Percentiles rank a stretch among this genome's conserved stretches.
Evolutionary conservation across 2,888 invertebrate species (phyloP).

Genomic region (Siphlonurus alternatus): DNA sequence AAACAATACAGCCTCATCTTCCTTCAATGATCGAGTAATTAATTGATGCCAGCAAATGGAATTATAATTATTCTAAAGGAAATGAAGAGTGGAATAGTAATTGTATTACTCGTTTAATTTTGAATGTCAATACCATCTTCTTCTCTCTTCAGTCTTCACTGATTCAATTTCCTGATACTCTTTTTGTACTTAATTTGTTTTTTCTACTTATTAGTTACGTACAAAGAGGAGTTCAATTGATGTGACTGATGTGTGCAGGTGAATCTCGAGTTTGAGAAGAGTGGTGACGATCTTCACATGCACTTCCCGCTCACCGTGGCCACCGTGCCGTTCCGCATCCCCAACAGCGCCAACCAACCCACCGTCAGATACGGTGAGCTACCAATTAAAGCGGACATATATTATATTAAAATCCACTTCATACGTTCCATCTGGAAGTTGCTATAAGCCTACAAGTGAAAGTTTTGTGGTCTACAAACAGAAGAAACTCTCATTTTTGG

Average conservation of each 20-base stretch:
- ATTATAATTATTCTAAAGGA: too few relatives aligned
- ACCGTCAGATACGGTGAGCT: slow-evolving; percentile 45
- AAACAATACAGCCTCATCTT: too few relatives aligned
- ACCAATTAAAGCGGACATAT: background rate
- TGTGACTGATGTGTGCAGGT: slow-evolving; percentile 31
- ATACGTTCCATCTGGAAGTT: background rate
- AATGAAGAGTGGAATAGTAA: too few relatives aligned
- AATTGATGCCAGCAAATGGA: too few relatives aligned
- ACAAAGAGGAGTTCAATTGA: background rate
- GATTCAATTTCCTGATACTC: too few relatives aligned
- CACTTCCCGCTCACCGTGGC: slow-evolving; percentile 59
- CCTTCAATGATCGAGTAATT: too few relatives aligned
- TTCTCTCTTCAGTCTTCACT: too few relatives aligned
- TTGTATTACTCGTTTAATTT: too few relatives aligned
- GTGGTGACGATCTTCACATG: slow-evolving; percentile 50
- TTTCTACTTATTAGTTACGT: slow-evolving; percentile 7
- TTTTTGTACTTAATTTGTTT: too few relatives aligned
- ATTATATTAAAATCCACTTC: slow-evolving; percentile 6
- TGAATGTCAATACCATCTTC: too few relatives aligned
- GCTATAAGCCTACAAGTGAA: too few relatives aligned
- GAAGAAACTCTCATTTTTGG: background rate
- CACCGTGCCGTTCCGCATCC: slow-evolving; percentile 52
- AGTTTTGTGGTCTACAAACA: background rate
- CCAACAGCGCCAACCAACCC: slow-evolving; percentile 40
- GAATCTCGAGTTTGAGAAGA: slow-evolving; percentile 48